Percentiles rank a stretch among this genome's conserved stretches.
Conservation (phyloP, 2,797 vertebrate genomes). For the Petrocephalus sullivani region DNA sequence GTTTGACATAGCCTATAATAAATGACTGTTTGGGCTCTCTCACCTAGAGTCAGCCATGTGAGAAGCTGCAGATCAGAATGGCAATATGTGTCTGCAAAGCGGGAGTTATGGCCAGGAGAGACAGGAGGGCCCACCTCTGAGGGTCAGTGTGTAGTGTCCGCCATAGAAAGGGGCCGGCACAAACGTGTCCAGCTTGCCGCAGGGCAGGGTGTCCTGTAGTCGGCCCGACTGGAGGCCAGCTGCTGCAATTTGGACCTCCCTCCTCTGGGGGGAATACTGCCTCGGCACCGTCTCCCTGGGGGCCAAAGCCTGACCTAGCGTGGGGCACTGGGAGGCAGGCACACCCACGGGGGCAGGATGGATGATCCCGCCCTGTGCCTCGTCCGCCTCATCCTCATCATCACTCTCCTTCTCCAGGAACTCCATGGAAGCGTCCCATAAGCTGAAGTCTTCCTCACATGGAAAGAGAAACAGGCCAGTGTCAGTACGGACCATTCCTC, state of each 20-base stretch:
- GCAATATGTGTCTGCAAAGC: not conserved
- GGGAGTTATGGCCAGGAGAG: not conserved
- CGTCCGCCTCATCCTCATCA: conserved; percentile 18
- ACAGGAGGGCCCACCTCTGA: conserved; percentile 42
- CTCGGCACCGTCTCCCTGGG: conserved; percentile 55
- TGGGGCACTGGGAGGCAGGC: not conserved
- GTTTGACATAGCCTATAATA: not conserved
- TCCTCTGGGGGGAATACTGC: conserved; percentile 44
- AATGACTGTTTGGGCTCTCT: not conserved
- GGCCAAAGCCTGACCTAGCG: conserved; percentile 30
- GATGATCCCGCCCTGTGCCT: conserved; percentile 33
- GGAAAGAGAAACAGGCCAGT: not conserved
- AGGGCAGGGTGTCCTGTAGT: conserved; percentile 35
- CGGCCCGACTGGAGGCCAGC: conserved; percentile 39
- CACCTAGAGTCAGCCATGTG: not conserved
- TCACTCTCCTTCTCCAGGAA: conserved; percentile 49
- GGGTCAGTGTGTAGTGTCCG: conserved; percentile 52
- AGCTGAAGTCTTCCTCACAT: conserved; percentile 38
- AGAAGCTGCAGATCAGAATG: not conserved
- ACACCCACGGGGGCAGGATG: conserved; percentile 34
- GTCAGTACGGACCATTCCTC: not conserved
- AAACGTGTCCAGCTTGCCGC: conserved; percentile 38
- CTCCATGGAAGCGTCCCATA: conserved; percentile 66
- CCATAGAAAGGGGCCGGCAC: conserved; percentile 33
- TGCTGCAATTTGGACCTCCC: conserved; percentile 50